Percentiles rank a stretch among this genome's conserved stretches.
Evolutionary conservation across 2,113 vertebrate genomes (phyloP).

Genomic region (Ia io): DNA sequence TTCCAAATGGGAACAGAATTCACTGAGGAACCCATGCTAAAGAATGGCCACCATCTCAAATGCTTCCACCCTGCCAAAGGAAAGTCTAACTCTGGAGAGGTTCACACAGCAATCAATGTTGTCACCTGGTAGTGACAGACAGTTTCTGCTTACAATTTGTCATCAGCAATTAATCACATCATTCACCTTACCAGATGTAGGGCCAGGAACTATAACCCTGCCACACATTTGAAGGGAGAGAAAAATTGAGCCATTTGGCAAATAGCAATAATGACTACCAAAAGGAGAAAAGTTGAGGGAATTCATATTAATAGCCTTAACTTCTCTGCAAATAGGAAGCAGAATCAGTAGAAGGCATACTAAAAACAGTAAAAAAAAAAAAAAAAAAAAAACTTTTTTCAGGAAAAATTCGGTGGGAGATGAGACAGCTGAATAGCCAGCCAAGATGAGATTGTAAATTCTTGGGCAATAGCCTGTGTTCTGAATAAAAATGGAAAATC

Average conservation of each 20-base stretch:
- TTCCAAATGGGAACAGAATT: not conserved
- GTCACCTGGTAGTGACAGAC: not conserved
- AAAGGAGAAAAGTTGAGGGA: not conserved
- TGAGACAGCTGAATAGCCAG: not conserved
- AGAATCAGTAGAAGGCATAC: not conserved
- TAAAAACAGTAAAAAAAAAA: not conserved
- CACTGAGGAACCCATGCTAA: not conserved
- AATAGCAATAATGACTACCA: not conserved
- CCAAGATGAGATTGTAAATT: not conserved
- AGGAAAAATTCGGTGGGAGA: not conserved
- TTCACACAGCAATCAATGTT: not conserved
- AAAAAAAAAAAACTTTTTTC: not conserved
- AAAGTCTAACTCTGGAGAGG: not conserved
- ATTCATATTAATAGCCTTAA: not conserved
- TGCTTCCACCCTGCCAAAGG: not conserved
- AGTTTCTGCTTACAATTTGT: not conserved
- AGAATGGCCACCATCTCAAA: not conserved
- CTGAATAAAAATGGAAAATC: conserved; percentile 2
- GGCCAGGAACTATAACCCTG: not conserved
- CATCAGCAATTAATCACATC: not conserved
- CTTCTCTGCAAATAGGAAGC: not conserved
- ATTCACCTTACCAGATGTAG: not conserved
- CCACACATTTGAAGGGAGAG: not conserved
- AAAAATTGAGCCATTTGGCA: not conserved
- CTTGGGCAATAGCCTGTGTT: not conserved